These are phyloP conservation scores for Perodicticus potto DNA, from an alignment of 2,797 vertebrate species.

Conservation along the genomic window DNA sequence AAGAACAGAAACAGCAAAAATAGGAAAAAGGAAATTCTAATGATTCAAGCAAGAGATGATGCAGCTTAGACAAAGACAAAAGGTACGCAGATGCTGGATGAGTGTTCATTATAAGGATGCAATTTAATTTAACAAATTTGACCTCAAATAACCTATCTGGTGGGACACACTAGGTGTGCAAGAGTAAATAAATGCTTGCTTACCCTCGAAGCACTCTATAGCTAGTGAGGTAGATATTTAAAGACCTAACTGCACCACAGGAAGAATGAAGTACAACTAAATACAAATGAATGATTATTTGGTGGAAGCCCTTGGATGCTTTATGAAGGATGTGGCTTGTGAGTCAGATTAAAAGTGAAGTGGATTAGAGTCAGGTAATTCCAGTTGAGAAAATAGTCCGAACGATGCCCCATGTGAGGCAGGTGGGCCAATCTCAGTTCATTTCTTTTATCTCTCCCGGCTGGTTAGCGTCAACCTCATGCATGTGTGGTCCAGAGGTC, in stretches of 20 bases:
- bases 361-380: background rate
- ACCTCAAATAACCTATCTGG: background rate
- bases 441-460: background rate
- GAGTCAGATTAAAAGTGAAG: background rate
- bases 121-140: constrained; percentile 25
- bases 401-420: background rate
- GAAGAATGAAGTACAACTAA: background rate
- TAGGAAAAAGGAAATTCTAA: background rate
- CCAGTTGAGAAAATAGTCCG: constrained; percentile 7
- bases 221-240: background rate
- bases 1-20: background rate
- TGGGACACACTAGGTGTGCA: background rate
- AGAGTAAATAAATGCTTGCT: background rate
- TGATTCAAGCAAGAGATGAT: background rate
- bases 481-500: background rate
- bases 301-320: background rate
- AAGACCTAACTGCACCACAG: background rate
- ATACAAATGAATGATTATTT: background rate
- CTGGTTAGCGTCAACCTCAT: background rate
- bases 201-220: background rate
- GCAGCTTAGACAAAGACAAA: background rate
- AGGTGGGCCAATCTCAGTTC: background rate
- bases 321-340: background rate
- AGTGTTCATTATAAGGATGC: background rate
- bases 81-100: background rate